Conservation (phyloP, 2,888 invertebrate species). For the Stratiomys singularior region DNA sequence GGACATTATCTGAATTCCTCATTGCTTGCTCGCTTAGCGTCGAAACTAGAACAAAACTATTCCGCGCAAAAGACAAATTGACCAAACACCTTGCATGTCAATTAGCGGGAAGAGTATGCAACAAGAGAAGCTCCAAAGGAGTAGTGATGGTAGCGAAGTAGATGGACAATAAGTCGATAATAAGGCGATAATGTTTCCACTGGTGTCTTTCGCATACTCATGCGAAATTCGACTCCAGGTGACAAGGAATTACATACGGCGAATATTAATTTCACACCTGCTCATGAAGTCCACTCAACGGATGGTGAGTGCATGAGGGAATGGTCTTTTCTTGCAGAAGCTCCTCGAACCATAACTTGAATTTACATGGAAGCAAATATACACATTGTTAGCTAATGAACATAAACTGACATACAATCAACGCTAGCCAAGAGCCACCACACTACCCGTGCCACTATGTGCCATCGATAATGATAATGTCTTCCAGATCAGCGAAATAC, state of each 20-base stretch:
- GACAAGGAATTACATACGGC: conserved; percentile 46
- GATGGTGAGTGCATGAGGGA: no score
- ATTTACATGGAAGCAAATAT: not conserved
- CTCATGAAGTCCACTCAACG: not conserved
- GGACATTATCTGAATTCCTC: no score
- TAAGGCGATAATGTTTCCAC: conserved; percentile 16
- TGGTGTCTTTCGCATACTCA: conserved; percentile 18
- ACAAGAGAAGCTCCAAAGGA: not conserved
- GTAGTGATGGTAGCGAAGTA: not conserved
- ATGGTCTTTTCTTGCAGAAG: not conserved
- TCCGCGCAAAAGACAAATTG: conserved; percentile 31
- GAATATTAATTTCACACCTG: conserved; percentile 46
- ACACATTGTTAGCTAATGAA: conserved; percentile 14
- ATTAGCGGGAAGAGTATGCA: conserved; percentile 26
- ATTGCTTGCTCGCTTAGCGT: not conserved
- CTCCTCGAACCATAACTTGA: conserved; percentile 12
- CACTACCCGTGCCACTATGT: not conserved
- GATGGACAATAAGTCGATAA: not conserved
- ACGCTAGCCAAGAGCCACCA: conserved; percentile 5
- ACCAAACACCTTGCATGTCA: conserved; percentile 19
- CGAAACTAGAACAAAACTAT: conserved; percentile 25
- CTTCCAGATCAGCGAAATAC: not conserved
- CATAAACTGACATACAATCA: conserved; percentile 16
- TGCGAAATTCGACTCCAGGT: conserved; percentile 47
- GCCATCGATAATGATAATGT: not conserved